Conservation (phyloP, 2,797 vertebrate genomes). For the Sternarchorhynchus goeldii region DNA sequence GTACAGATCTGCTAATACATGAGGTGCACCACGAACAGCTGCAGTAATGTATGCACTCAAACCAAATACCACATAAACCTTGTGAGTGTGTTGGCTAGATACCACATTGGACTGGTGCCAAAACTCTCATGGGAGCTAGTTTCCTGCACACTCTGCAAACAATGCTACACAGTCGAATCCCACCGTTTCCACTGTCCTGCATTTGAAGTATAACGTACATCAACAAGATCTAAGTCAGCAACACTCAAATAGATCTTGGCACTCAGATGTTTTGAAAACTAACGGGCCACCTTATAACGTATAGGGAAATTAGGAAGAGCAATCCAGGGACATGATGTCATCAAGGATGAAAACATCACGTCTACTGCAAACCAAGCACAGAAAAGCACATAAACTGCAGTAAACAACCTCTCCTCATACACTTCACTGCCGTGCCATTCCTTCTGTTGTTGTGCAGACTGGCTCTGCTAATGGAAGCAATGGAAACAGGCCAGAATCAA, state of each 20-base stretch:
- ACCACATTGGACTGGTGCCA: conserved; percentile 4
- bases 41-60: neutral
- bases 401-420: too few species aligned
- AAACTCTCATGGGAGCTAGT: neutral
- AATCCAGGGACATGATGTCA: too few species aligned
- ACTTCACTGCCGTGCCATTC: too few species aligned
- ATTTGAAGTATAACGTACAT: neutral
- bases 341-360: too few species aligned
- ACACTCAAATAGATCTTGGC: neutral
- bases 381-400: too few species aligned
- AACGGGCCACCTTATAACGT: neutral
- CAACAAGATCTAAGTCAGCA: neutral
- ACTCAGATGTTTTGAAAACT: neutral
- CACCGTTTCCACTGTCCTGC: neutral
- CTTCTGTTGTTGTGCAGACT: too few species aligned
- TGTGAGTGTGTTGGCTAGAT: conserved; percentile 9
- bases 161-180: conserved; percentile 22
- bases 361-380: too few species aligned
- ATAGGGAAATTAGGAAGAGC: too few species aligned
- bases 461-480: too few species aligned
- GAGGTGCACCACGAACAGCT: conserved; percentile 22
- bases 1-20: conserved; percentile 5
- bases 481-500: too few species aligned
- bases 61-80: neutral
- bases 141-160: neutral